Evolutionary conservation across 2,888 invertebrate species (phyloP).

Genomic region (Cetonia aurata): DNA sequence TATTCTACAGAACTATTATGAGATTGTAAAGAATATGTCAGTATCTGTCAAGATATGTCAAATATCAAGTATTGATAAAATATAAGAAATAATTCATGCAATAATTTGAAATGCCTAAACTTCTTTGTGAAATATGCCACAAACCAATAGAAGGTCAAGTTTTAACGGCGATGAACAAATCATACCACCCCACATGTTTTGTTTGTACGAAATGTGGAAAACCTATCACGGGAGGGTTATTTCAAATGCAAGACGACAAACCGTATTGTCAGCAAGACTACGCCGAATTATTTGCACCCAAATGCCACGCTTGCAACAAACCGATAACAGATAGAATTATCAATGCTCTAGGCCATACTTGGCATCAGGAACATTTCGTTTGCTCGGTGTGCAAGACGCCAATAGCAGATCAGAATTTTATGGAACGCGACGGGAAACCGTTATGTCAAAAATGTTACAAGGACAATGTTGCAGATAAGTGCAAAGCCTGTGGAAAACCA

Average conservation of each 20-base stretch:
- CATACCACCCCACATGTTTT: slow-evolving; percentile 97
- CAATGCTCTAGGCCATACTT: slow-evolving; percentile 88
- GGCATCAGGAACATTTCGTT: slow-evolving; percentile 94
- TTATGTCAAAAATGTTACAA: slow-evolving; percentile 90
- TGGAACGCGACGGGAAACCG: slow-evolving; percentile 86
- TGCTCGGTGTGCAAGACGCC: slow-evolving; percentile 88
- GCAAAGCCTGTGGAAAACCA: slow-evolving; percentile 77
- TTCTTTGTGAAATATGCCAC: slow-evolving; percentile 70
- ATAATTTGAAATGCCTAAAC: slow-evolving; percentile 55
- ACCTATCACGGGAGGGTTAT: slow-evolving; percentile 91
- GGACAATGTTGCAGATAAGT: slow-evolving; percentile 88
- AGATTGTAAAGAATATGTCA: too few species aligned
- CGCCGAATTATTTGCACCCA: slow-evolving; percentile 87
- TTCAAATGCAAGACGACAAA: slow-evolving; percentile 88
- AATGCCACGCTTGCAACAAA: slow-evolving; percentile 88
- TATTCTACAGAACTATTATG: too few species aligned
- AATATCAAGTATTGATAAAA: not conserved
- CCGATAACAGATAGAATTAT: slow-evolving; percentile 89
- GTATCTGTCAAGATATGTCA: not conserved
- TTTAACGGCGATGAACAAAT: slow-evolving; percentile 90
- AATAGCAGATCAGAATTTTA: slow-evolving; percentile 89
- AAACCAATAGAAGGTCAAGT: slow-evolving; percentile 71
- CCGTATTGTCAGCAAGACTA: slow-evolving; percentile 92
- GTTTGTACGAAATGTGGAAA: slow-evolving; percentile 89
- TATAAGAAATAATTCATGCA: not conserved